A percentile compares a stretch with the other conserved stretches of the same genome.
Conservation (phyloP, 2,797 vertebrate species). For the Enteromius radiatus region DNA sequence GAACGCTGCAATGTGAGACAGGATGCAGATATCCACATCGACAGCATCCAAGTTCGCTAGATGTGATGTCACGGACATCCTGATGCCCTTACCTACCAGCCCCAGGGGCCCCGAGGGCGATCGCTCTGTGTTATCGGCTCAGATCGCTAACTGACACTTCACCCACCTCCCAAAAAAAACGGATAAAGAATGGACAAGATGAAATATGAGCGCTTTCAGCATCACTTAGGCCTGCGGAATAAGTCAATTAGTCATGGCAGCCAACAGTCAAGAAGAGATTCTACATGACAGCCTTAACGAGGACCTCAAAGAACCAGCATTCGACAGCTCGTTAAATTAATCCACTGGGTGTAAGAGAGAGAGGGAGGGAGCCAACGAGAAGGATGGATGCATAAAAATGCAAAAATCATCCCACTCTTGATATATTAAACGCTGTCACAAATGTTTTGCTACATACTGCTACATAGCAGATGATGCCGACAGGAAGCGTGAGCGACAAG, state of each 20-base stretch:
- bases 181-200: conserved; percentile 64
- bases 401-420: conserved; percentile 18
- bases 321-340: conserved; percentile 81
- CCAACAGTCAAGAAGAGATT: conserved; percentile 77
- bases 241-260: conserved; percentile 80
- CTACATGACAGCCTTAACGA: conserved; percentile 78
- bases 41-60: neutral
- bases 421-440: conserved; percentile 35
- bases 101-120: conserved; percentile 32
- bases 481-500: conserved; percentile 15
- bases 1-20: conserved; percentile 10
- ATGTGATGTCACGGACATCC: conserved; percentile 32
- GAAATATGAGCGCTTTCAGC: conserved; percentile 77
- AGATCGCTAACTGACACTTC: conserved; percentile 69
- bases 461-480: neutral
- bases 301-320: conserved; percentile 74
- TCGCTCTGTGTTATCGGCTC: conserved; percentile 45
- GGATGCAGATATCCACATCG: conserved; percentile 1
- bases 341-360: conserved; percentile 70
- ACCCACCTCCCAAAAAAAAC: conserved; percentile 33
- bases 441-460: conserved; percentile 22
- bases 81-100: conserved; percentile 1
- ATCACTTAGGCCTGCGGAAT: conserved; percentile 76
- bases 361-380: neutral
- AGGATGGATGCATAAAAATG: conserved; percentile 23